Evolutionary conservation across 1,140 invertebrate genomes (phyloP), one percentile per base, ranked within the genome.

Genomic region (Polypedilum vanderplanki): DNA sequence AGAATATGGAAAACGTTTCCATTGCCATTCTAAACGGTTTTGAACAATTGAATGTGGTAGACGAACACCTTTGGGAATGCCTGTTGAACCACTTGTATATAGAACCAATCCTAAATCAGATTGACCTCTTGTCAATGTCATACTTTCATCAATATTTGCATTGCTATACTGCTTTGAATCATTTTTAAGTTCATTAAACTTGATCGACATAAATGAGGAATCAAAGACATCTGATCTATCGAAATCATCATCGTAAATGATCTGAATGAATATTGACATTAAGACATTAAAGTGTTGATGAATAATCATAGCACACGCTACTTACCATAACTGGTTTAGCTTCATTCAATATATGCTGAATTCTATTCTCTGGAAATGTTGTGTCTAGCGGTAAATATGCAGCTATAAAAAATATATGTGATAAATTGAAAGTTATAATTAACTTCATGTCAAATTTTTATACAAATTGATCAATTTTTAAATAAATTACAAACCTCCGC

Each of bases 81-180:
- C 96, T 9, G 95, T 97, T 80, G 94, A 96, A 46, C 96, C 95
- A 73, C 94, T 97, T 73, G 95, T 98, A 79, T 97, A 97, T 4
- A 96, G 85, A 57, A 97, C 89, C 15, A 94, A 91, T 8, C 90
- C 93, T 7, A 90, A 84, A 78, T 88, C 83, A 75, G 85, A 83
- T 3, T 79, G 77, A 46, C 78, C 67, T 74, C 80, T 77, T 9
- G 22, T 40, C 64, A 67, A 67, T 67, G 64, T 67, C 1, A 17
- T 20, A 8, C 18, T 67, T 20, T 67, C 64, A n/a, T 67, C 64
- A 67, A 67, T 67, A 67, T 67, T 67, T 67, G 64, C 64, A 67
- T 67, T 67, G 8, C 64, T 67, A n/a, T 2, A 67, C n/a, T 7
- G n/a, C 18, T 67, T 17, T 20, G 64, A 67, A 18, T 67, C 1